A percentile compares a stretch with the other conserved stretches of the same genome.
These are phyloP conservation scores for Sylvicola fuscatus DNA, from an alignment of 2,888 invertebrate species.

Conservation along the genomic window DNA sequence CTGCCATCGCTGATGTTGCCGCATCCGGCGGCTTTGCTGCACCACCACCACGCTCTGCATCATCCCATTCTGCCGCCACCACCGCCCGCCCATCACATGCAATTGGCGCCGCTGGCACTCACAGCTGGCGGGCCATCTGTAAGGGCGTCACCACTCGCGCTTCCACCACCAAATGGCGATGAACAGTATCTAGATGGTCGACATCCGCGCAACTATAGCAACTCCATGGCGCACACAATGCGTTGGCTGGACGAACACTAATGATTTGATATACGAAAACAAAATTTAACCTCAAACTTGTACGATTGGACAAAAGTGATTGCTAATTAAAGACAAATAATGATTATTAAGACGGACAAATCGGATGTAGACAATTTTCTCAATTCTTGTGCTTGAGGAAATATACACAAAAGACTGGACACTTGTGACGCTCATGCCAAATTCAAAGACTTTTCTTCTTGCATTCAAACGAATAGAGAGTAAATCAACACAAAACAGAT, in stretches of 20 bases:
- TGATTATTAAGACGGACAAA: too few relatives aligned
- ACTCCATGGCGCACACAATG: too few relatives aligned
- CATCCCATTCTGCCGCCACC: too few relatives aligned
- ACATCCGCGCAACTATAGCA: too few relatives aligned
- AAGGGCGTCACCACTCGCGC: slow-evolving; percentile 1
- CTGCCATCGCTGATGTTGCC: slow-evolving; percentile 2
- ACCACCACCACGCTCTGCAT: neutral
- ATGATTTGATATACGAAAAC: too few relatives aligned
- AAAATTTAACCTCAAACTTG: too few relatives aligned
- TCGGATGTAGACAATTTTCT: neutral
- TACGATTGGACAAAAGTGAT: too few relatives aligned
- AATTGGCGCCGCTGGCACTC: neutral
- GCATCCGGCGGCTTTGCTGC: slow-evolving; percentile 2
- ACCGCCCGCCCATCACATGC: neutral
- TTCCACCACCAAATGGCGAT: neutral
- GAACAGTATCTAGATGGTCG: slow-evolving; percentile 1
- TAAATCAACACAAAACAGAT: too few relatives aligned
- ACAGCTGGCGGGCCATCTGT: neutral
- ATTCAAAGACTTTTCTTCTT: slow-evolving; percentile 23
- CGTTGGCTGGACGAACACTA: too few relatives aligned
- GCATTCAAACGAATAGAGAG: too few relatives aligned
- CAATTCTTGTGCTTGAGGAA: neutral
- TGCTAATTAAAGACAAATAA: too few relatives aligned
- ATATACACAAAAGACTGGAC: too few relatives aligned
- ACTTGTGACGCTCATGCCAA: slow-evolving; percentile 22